These are phyloP conservation scores for Drosophila basisetae DNA, from an alignment of 2,888 invertebrate species.

Conservation along the genomic window DNA sequence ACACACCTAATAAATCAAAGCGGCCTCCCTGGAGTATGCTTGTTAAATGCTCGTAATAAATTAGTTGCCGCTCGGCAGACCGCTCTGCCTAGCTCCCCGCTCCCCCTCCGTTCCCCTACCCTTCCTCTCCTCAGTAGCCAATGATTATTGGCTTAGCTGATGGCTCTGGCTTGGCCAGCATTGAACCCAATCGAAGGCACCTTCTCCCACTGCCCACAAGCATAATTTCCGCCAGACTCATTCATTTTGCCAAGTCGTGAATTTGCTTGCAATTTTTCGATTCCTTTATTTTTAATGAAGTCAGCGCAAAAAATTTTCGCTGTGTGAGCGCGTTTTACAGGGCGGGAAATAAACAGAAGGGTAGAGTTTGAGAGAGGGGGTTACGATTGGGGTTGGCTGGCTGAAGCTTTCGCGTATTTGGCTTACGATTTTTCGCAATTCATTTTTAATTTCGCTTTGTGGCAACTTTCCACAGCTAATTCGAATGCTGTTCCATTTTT, in stretches of 20 bases:
- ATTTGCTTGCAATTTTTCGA: conserved; percentile 66
- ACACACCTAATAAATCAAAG: conserved; percentile 81
- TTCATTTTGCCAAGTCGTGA: conserved; percentile 69
- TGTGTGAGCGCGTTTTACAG: conserved; percentile 52
- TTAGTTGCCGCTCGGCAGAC: conserved; percentile 67
- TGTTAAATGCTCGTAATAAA: conserved; percentile 81
- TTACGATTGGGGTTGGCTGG: neutral
- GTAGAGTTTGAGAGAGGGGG: neutral
- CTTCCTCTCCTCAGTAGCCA: neutral
- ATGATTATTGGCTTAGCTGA: conserved; percentile 78
- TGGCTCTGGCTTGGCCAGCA: conserved; percentile 64
- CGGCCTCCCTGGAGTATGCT: conserved; percentile 77
- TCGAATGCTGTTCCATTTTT: conserved; percentile 21
- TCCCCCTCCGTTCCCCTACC: neutral
- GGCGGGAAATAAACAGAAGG: neutral
- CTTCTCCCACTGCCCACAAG: conserved; percentile 5
- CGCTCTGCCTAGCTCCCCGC: conserved; percentile 12
- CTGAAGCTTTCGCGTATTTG: conserved; percentile 37
- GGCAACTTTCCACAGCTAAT: conserved; percentile 43
- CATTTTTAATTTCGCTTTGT: conserved; percentile 61
- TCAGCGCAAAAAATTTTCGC: conserved; percentile 72
- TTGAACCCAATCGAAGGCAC: conserved; percentile 72
- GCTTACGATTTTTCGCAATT: conserved; percentile 61
- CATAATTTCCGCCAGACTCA: conserved; percentile 58
- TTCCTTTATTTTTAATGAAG: conserved; percentile 68